Evolutionary conservation across 2,113 vertebrate species (phyloP).

Genomic region (Andinoacara biseriatus): DNA sequence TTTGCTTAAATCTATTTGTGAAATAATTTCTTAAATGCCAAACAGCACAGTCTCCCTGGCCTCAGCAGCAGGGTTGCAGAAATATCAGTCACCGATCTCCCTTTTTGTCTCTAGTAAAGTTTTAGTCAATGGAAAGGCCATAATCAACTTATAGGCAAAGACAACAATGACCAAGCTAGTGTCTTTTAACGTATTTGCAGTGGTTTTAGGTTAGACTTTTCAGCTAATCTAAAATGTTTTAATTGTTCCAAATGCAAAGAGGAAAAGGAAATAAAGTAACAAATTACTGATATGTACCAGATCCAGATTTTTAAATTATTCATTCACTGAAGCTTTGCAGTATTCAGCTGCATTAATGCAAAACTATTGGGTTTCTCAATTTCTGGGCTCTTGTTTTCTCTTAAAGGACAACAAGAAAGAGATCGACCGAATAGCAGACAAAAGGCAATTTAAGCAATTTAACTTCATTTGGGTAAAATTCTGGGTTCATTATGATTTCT

Average conservation of each 20-base stretch:
- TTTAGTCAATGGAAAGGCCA: background rate
- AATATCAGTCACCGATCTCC: background rate
- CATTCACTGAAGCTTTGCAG: background rate
- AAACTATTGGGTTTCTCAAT: background rate
- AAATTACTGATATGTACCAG: background rate
- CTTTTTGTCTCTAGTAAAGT: background rate
- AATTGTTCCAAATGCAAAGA: background rate
- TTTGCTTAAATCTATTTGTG: background rate
- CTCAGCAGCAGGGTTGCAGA: background rate
- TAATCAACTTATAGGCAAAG: background rate
- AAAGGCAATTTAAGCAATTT: background rate
- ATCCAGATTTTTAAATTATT: background rate
- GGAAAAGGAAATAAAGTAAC: background rate
- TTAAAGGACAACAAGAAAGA: background rate
- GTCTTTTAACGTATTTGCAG: background rate
- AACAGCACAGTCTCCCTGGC: background rate
- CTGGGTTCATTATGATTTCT: background rate
- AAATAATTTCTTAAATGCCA: background rate
- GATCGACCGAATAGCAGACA: fast-evolving
- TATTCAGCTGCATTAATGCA: background rate
- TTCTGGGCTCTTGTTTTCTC: background rate
- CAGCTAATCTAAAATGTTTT: background rate
- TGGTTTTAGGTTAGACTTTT: background rate
- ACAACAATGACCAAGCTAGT: background rate
- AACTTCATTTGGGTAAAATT: background rate